Conservation (phyloP, 2,888 invertebrate species). For the Platycheirus rosarum region DNA sequence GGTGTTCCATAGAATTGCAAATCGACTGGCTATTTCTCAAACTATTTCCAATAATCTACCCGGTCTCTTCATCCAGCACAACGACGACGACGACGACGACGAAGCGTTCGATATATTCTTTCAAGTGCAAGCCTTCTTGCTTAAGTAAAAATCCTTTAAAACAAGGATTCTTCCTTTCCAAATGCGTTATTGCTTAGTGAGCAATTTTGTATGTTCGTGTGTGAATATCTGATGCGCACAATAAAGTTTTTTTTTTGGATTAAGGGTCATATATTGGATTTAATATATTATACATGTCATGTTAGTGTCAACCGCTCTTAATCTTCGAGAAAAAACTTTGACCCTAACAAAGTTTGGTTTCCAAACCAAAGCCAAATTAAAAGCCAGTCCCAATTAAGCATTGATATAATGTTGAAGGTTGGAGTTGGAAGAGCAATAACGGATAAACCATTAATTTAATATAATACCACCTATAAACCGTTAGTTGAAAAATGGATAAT, state of each 20-base stretch:
- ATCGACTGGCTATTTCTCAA: constrained; percentile 53
- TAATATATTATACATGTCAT: too few relatives aligned
- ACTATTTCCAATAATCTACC: constrained; percentile 14
- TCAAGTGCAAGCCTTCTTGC: background rate
- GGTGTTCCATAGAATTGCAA: constrained; percentile 28
- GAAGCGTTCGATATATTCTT: background rate
- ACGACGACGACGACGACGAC: too few relatives aligned
- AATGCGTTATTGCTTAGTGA: constrained; percentile 37
- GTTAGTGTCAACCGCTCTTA: too few relatives aligned
- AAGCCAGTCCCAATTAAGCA: too few relatives aligned
- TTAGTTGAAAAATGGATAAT: too few relatives aligned
- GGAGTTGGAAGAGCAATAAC: too few relatives aligned
- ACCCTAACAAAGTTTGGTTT: too few relatives aligned
- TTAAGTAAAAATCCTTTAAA: constrained; percentile 24
- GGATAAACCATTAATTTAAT: too few relatives aligned
- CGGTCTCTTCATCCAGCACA: background rate
- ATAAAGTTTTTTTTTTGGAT: background rate
- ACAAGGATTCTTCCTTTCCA: constrained; percentile 11
- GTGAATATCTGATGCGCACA: constrained; percentile 14
- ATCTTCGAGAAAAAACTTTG: too few relatives aligned
- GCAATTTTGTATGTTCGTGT: constrained; percentile 1
- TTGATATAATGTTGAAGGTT: too few relatives aligned
- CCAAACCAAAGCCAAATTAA: too few relatives aligned
- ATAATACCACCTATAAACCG: too few relatives aligned
- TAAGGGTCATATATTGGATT: background rate